Percentiles rank a stretch among this genome's conserved stretches.
Evolutionary conservation across 2,113 vertebrate genomes (phyloP).

Genomic region (Rhineura floridana): DNA sequence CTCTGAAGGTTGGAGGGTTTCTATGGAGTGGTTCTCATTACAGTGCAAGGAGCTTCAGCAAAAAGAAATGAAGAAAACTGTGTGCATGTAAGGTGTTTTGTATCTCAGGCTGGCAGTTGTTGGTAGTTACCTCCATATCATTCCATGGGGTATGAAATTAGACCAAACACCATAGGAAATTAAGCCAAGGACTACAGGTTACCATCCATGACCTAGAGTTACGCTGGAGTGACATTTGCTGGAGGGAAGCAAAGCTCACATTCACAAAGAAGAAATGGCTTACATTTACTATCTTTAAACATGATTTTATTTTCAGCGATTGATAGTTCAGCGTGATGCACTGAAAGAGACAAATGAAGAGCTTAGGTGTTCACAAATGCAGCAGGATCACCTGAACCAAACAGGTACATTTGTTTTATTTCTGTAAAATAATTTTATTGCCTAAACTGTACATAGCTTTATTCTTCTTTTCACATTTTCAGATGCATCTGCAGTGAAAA

Average conservation of each 20-base stretch:
- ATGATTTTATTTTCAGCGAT: constrained; percentile 75
- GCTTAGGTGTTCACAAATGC: constrained; percentile 90
- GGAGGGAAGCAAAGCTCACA: background rate
- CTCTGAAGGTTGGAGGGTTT: background rate
- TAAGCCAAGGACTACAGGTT: too few relatives aligned
- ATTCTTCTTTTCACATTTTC: constrained; percentile 57
- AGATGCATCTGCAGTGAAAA: constrained; percentile 76
- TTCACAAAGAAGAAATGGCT: background rate
- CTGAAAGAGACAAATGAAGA: constrained; percentile 95
- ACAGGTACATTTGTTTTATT: constrained; percentile 77
- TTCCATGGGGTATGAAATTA: too few relatives aligned
- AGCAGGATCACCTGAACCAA: constrained; percentile 89
- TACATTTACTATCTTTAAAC: background rate
- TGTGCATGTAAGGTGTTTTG: background rate
- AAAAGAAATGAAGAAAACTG: background rate
- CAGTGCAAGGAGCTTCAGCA: background rate
- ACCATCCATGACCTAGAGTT: background rate
- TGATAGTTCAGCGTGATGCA: constrained; percentile 91
- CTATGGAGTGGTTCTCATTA: background rate
- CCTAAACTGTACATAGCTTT: background rate
- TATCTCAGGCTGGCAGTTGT: background rate
- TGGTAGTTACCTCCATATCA: background rate
- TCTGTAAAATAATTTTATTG: background rate
- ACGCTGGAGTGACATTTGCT: too few relatives aligned
- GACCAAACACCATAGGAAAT: too few relatives aligned